A percentile compares a stretch with the other conserved stretches of the same genome.
Conservation (phyloP, 2,113 vertebrate species). For the Urocitellus parryii region DNA sequence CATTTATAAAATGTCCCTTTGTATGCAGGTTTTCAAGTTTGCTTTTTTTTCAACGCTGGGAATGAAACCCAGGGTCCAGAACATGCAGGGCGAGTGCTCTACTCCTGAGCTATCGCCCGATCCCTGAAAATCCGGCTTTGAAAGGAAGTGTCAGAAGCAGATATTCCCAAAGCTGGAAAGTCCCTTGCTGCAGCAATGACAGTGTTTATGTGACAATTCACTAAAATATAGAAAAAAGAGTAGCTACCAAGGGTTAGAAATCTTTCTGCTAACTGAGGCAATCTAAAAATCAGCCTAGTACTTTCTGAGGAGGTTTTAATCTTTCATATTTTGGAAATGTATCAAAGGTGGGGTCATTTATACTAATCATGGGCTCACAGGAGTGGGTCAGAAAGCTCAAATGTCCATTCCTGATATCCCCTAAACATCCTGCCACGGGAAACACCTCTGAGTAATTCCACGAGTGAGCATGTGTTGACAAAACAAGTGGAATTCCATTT, state of each 20-base stretch:
- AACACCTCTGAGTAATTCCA: fast-evolving
- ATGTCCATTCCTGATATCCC: neutral
- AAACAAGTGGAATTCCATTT: neutral
- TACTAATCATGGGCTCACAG: neutral
- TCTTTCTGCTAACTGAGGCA: neutral
- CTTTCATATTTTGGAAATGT: neutral
- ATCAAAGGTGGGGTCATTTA: neutral
- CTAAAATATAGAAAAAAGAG: neutral
- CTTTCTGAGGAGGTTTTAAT: neutral
- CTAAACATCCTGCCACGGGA: neutral
- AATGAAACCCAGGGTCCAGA: too few relatives aligned
- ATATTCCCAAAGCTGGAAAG: conserved; percentile 36
- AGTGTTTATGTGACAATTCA: neutral
- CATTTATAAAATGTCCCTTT: neutral
- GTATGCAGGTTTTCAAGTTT: too few relatives aligned
- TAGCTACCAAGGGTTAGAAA: neutral
- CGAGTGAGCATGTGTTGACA: neutral
- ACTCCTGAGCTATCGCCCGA: too few relatives aligned
- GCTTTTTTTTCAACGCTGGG: too few relatives aligned
- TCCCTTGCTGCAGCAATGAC: neutral
- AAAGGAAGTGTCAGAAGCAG: conserved; percentile 4
- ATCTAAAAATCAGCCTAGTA: neutral
- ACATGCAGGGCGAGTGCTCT: too few relatives aligned
- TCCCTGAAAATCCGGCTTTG: neutral
- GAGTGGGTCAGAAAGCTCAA: neutral